Conservation (phyloP, 2,797 vertebrate genomes). For the Gambelia wislizenii region DNA sequence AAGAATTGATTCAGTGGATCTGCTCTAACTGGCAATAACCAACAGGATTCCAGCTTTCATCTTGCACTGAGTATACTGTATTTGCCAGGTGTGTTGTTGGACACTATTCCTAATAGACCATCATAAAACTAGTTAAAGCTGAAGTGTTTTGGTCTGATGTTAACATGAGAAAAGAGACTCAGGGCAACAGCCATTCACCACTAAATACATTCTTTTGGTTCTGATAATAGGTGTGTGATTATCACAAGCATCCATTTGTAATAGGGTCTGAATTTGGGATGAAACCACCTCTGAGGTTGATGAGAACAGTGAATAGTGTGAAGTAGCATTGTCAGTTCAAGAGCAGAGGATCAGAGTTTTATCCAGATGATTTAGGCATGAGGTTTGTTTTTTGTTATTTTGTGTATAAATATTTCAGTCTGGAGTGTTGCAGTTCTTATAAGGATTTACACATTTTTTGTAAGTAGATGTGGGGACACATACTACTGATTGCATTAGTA, state of each 20-base stretch:
- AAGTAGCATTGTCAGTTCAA: background rate
- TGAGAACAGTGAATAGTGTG: background rate
- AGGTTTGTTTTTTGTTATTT: background rate
- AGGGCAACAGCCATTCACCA: background rate
- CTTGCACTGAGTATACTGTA: background rate
- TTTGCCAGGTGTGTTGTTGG: background rate
- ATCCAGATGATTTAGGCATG: background rate
- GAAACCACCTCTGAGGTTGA: background rate
- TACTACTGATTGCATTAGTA: background rate
- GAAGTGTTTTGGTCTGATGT: background rate
- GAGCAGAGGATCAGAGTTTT: background rate
- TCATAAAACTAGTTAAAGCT: constrained; percentile 7
- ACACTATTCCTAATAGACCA: background rate
- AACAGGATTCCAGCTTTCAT: background rate
- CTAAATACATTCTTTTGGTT: background rate
- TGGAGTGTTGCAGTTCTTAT: background rate
- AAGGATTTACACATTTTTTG: background rate
- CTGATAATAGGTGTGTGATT: background rate
- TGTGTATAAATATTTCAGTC: background rate
- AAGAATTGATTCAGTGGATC: too few species aligned
- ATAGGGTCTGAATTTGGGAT: background rate
- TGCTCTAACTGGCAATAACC: too few species aligned
- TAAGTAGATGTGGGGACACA: background rate
- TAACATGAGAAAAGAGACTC: background rate
- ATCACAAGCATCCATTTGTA: background rate